Conservation (phyloP, 1,140 invertebrate species). For the Panagrolaimus sp. region DNA sequence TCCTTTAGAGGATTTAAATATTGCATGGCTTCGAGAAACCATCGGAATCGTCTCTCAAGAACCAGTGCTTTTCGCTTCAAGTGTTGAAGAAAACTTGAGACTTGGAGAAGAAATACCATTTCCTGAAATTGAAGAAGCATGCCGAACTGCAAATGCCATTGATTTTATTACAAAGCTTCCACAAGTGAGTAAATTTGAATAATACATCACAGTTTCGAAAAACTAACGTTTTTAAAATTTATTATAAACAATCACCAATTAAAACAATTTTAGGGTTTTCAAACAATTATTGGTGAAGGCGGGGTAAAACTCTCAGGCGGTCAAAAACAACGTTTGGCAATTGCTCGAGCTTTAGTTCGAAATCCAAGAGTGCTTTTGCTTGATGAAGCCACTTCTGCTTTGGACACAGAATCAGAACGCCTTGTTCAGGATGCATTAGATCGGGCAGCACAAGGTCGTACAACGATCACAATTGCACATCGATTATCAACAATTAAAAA, state of each 20-base stretch:
- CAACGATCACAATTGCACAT: too few relatives aligned
- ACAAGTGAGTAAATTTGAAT: slow-evolving; percentile 33
- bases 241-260: too few relatives aligned
- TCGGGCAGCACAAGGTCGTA: neutral
- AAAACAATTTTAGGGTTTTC: slow-evolving; percentile 27
- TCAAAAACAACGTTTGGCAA: too few relatives aligned
- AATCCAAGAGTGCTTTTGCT: slow-evolving; percentile 49
- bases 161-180: slow-evolving; percentile 48
- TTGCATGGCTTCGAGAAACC: slow-evolving; percentile 65
- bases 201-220: neutral
- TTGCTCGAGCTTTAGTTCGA: too few relatives aligned
- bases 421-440: slow-evolving; percentile 41
- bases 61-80: slow-evolving; percentile 72
- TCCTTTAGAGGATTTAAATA: slow-evolving; percentile 47
- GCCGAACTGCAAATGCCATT: slow-evolving; percentile 53
- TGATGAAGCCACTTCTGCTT: slow-evolving; percentile 46
- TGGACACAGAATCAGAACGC: slow-evolving; percentile 36
- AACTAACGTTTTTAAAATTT: too few relatives aligned
- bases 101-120: slow-evolving; percentile 70
- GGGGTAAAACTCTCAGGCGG: too few relatives aligned
- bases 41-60: slow-evolving; percentile 75
- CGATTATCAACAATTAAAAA: too few relatives aligned
- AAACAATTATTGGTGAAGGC: slow-evolving; percentile 50
- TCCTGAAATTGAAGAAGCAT: slow-evolving; percentile 62
- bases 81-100: slow-evolving; percentile 73